Evolutionary conservation across 92 coral and sea anemone genomes (phyloP).

Genomic region (Siderastrea radians): DNA sequence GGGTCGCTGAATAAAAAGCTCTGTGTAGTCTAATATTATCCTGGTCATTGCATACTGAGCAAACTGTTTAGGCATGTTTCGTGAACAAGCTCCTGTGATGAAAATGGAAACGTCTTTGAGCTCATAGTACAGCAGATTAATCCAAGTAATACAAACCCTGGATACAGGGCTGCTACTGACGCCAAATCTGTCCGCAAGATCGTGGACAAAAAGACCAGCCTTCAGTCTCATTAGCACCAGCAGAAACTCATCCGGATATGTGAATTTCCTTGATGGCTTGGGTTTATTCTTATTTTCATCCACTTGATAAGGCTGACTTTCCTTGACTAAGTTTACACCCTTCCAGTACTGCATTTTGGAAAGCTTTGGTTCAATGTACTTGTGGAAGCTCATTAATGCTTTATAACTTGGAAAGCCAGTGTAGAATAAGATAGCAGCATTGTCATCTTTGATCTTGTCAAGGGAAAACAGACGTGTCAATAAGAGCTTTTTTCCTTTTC

Average conservation of each 20-base stretch:
- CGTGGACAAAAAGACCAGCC: constrained; percentile 56
- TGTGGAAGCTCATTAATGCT: constrained; percentile 20
- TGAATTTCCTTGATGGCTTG: constrained; percentile 25
- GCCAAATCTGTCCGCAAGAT: constrained; percentile 57
- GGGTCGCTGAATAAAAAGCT: constrained; percentile 44
- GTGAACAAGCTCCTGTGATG: constrained; percentile 36
- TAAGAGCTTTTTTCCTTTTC: constrained; percentile 18
- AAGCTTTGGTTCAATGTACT: constrained; percentile 49
- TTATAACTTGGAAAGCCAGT: constrained; percentile 56
- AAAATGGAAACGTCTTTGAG: constrained; percentile 53
- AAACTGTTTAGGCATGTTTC: constrained; percentile 55
- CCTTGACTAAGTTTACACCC: constrained; percentile 42
- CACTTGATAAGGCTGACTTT: constrained; percentile 36
- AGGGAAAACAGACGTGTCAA: constrained; percentile 38
- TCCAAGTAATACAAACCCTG: constrained; percentile 53
- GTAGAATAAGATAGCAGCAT: constrained; percentile 49
- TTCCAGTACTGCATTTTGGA: constrained; percentile 55
- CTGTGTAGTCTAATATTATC: background rate
- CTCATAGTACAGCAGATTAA: constrained; percentile 50
- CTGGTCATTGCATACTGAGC: constrained; percentile 42
- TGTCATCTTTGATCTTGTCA: constrained; percentile 50
- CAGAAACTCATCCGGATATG: constrained; percentile 46
- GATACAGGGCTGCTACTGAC: constrained; percentile 51
- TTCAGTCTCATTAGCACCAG: constrained; percentile 50
- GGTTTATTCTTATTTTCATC: constrained; percentile 37